A percentile compares a stretch with the other conserved stretches of the same genome.
phyloP scores from a whole-genome alignment of 2,888 invertebrate genomes.

The Agapostemon virescens region DNA sequence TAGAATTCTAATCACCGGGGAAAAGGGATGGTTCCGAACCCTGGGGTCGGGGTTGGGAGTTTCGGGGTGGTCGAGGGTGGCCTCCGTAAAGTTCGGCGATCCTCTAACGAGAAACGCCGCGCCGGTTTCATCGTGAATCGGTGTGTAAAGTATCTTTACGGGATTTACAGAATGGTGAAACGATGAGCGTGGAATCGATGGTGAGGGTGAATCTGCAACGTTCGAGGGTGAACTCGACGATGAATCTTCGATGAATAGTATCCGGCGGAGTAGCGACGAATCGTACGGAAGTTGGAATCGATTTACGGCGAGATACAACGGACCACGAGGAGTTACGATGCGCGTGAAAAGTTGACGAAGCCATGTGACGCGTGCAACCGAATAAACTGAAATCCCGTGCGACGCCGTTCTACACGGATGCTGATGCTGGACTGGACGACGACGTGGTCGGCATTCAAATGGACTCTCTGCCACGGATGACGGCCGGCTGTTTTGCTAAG shows the following conservation, averaged over 20 bases:
- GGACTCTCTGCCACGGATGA: constrained; percentile 60
- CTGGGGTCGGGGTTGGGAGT: background rate
- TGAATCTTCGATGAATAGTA: constrained; percentile 26
- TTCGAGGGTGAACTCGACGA: background rate
- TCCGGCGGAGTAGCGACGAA: constrained; percentile 10
- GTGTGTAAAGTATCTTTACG: constrained; percentile 21
- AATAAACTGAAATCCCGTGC: constrained; percentile 33
- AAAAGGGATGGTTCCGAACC: background rate
- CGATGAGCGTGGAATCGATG: constrained; percentile 27
- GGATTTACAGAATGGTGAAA: constrained; percentile 37
- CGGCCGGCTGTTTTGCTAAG: constrained; percentile 55
- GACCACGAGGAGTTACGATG: constrained; percentile 40
- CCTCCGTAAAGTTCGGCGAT: background rate
- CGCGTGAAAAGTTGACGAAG: constrained; percentile 55
- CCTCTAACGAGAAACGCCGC: background rate
- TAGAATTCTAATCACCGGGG: background rate
- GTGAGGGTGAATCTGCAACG: constrained; percentile 16
- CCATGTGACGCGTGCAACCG: constrained; percentile 50
- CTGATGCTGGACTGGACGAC: constrained; percentile 58
- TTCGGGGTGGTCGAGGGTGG: background rate
- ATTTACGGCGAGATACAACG: background rate
- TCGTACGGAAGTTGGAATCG: constrained; percentile 24
- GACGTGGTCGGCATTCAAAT: constrained; percentile 49
- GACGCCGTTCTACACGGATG: constrained; percentile 31
- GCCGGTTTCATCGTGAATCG: background rate